These are phyloP conservation scores for Phalacrocorax pelagicus DNA, from an alignment of 2,113 vertebrate species.

Conservation along the genomic window DNA sequence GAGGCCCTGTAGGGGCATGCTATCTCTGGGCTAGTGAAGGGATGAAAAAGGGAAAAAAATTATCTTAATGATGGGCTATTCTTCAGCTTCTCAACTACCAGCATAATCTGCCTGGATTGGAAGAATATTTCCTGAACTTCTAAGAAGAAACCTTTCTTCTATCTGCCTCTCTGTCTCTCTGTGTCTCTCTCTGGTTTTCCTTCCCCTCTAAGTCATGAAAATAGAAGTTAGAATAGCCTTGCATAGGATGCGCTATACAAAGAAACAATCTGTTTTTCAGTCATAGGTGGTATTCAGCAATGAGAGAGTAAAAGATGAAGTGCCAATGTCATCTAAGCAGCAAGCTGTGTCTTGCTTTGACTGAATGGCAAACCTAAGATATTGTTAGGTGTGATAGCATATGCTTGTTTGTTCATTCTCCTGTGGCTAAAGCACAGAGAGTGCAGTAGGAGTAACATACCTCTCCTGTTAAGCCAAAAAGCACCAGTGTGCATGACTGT, in stretches of 20 bases:
- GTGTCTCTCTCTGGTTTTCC: not conserved
- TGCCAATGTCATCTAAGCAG: not conserved
- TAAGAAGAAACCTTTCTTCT: not conserved
- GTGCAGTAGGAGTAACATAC: not conserved
- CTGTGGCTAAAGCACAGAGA: not conserved
- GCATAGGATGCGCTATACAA: not conserved
- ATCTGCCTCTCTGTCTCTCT: not conserved
- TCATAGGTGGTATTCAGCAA: not conserved
- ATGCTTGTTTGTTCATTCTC: not conserved
- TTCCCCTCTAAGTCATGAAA: not conserved
- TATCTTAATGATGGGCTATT: not conserved
- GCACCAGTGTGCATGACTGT: not conserved
- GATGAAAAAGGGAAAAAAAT: not conserved
- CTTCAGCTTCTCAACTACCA: constrained; percentile 6
- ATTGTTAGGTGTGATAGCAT: not conserved
- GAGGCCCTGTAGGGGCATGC: not conserved
- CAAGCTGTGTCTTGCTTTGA: not conserved
- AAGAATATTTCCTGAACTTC: not conserved
- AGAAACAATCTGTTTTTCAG: not conserved
- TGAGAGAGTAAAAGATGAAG: not conserved
- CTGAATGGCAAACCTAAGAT: not conserved
- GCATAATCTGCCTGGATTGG: not conserved
- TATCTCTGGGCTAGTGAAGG: not conserved
- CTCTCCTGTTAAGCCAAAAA: not conserved
- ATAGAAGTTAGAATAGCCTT: not conserved